These are phyloP conservation scores for Empis stercorea DNA, from an alignment of 2,888 invertebrate species.

Conservation along the genomic window DNA sequence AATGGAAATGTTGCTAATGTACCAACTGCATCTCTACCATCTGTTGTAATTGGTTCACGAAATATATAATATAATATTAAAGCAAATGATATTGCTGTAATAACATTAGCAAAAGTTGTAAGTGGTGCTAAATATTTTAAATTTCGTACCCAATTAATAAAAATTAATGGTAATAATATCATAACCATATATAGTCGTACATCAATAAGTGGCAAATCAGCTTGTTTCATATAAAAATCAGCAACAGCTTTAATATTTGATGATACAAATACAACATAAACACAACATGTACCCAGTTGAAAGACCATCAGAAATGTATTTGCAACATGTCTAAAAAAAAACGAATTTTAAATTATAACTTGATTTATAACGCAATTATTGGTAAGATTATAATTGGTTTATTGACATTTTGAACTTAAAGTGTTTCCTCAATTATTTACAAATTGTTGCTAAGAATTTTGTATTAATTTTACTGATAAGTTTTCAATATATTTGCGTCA, in stretches of 20 bases:
- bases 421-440: too few species aligned
- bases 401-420: too few species aligned
- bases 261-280: constrained; percentile 70
- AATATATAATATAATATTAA: constrained; percentile 62
- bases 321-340: constrained; percentile 46
- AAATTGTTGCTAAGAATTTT: too few species aligned
- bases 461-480: too few species aligned
- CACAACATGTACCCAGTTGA: constrained; percentile 80
- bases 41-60: constrained; percentile 44
- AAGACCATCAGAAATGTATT: constrained; percentile 63
- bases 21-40: constrained; percentile 38
- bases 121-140: constrained; percentile 71
- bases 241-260: constrained; percentile 48
- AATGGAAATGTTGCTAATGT: constrained; percentile 50
- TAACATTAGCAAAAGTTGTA: constrained; percentile 67
- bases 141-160: constrained; percentile 42
- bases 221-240: constrained; percentile 4
- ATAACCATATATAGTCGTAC: constrained; percentile 52
- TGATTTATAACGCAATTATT: too few species aligned
- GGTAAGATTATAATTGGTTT: too few species aligned
- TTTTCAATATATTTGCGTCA: too few species aligned
- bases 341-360: too few species aligned
- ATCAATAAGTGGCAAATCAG: constrained; percentile 23
- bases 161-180: constrained; percentile 51
- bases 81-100: constrained; percentile 58